Percentiles rank a stretch among this genome's conserved stretches.
Evolutionary conservation across 2,113 vertebrate genomes (phyloP).

Genomic region (Chrysemys picta): DNA sequence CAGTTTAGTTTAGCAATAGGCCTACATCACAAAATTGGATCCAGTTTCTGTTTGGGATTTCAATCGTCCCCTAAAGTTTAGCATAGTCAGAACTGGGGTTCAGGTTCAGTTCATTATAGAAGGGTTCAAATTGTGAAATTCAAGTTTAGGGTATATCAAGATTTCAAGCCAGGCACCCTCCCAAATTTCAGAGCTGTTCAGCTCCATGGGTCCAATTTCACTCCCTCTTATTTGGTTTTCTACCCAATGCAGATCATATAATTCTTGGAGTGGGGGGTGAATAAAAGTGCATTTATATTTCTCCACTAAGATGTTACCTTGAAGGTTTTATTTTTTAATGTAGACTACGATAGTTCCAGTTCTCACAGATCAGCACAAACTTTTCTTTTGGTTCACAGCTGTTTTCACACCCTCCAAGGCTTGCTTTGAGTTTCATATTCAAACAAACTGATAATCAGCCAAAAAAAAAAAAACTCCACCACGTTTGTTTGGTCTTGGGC

Average conservation of each 20-base stretch:
- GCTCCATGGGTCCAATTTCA: background rate
- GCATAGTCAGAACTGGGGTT: background rate
- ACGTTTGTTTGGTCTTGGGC: background rate
- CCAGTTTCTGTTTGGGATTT: background rate
- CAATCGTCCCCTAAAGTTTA: background rate
- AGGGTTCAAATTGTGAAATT: background rate
- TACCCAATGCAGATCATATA: background rate
- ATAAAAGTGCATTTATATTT: background rate
- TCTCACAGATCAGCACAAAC: background rate
- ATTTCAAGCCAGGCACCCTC: background rate
- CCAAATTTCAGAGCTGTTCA: background rate
- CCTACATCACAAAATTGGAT: background rate
- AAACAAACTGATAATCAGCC: background rate
- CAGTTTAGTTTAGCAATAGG: background rate
- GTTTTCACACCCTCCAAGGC: background rate
- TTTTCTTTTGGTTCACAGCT: slow-evolving; percentile 12
- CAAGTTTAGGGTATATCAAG: background rate
- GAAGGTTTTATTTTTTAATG: background rate
- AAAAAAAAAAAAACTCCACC: background rate
- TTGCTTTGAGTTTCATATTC: background rate
- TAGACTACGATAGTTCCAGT: background rate
- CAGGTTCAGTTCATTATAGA: background rate
- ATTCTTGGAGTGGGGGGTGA: background rate
- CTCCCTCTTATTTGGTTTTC: background rate
- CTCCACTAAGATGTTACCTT: background rate